Evolutionary conservation across 2,797 vertebrate genomes (phyloP), one percentile per base, ranked within the genome.

Genomic region (Danio aesculapii): DNA sequence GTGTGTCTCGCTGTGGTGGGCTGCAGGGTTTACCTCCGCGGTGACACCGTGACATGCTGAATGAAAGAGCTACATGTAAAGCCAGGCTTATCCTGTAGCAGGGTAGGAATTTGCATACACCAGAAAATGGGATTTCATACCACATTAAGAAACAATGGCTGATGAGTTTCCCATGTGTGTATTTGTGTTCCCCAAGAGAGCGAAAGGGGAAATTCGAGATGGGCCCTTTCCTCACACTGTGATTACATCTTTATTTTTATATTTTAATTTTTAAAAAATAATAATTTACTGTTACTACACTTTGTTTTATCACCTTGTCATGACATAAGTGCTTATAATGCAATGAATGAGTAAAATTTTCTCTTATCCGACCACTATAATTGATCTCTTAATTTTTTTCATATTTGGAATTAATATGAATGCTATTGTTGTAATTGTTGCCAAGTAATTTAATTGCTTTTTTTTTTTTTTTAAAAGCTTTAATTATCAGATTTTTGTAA

Each of bases 101-200:
- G 77, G 58, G 68, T 55, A 44, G 67, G 46, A 69, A 76, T 84
- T 81, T 85, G 81, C 82, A 83, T 85, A 82, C 71, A 87, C 74
- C 85, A 87, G 84, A 86, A 88, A 88, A 86, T 88, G 72, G 75
- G 85, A 88, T 86, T 88, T 86, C 83, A 85, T 88, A 84, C 91
- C 90, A 91, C 93, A 95, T 94, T 95, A 95, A 94, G 95, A 95
- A 93, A 95, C 82, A 94, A 92, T 92, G 87, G 86, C 90, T 91
- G 86, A 91, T 91, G 91, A 90, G 91, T 93, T 91, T 94, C 67
- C 57, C 16, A 66, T 77, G 67, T 66, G 63, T 53, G 39, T 63
- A 50, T 73, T 71, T 81, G 72, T 59, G 75, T 53, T 53, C 52
- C 12, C 70, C 12, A 49, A 17, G 82, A 84, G 67, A 71, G 41